Percentiles rank a stretch among this genome's conserved stretches.
Conservation (phyloP, 2,888 invertebrate species). For the Platypus cylindrus region DNA sequence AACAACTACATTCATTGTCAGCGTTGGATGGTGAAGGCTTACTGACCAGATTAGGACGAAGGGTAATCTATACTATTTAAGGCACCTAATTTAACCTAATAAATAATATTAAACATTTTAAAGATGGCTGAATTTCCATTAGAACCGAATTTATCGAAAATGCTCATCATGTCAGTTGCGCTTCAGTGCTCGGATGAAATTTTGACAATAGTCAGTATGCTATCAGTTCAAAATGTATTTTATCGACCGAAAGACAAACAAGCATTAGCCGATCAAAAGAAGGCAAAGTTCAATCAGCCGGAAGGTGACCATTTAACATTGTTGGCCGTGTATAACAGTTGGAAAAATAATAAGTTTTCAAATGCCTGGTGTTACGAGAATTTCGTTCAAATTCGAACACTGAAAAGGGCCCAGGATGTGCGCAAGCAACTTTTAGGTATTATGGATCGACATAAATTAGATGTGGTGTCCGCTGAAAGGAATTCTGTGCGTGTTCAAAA, state of each 20-base stretch:
- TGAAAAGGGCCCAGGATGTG: conserved; percentile 96
- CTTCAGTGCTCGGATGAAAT: conserved; percentile 96
- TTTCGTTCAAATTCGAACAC: conserved; percentile 92
- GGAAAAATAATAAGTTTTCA: conserved; percentile 98
- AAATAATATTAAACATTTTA: conserved; percentile 15
- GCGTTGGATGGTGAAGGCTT: conserved; percentile 93
- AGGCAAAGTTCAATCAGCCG: conserved; percentile 97
- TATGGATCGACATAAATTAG: conserved; percentile 94
- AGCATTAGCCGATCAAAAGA: conserved; percentile 95
- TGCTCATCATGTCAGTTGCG: conserved; percentile 98
- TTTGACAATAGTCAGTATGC: conserved; percentile 95
- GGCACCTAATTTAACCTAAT: neutral
- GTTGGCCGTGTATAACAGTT: conserved; percentile 97
- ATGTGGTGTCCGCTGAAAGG: conserved; percentile 93
- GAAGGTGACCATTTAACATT: conserved; percentile 97
- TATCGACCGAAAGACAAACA: conserved; percentile 92
- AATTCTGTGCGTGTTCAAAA: conserved; percentile 94
- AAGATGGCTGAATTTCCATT: conserved; percentile 99
- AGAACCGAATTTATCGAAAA: conserved; percentile 95
- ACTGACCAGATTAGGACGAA: conserved; percentile 64
- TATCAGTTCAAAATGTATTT: conserved; percentile 98
- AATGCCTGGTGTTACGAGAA: conserved; percentile 99
- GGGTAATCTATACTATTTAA: conserved; percentile 36
- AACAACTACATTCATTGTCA: conserved; percentile 90
- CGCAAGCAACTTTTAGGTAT: conserved; percentile 94